A percentile compares a stretch with the other conserved stretches of the same genome.
phyloP scores from a whole-genome alignment of 2,113 vertebrate genomes.

The Pangasianodon hypophthalmus region DNA sequence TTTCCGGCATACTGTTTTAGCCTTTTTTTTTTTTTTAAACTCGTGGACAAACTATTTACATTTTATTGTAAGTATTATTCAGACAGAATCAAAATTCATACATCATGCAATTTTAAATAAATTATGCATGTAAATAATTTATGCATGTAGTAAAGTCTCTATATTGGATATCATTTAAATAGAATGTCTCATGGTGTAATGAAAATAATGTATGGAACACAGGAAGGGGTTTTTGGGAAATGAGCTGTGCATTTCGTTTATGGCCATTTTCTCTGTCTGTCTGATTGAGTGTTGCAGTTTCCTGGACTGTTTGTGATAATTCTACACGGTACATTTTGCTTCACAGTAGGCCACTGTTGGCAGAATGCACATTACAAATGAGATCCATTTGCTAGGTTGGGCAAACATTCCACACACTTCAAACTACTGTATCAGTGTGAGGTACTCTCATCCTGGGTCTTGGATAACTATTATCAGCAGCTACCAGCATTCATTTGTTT shows the following conservation, averaged over 20 bases:
- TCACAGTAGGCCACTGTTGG: constrained; percentile 10
- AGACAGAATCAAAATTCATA: neutral
- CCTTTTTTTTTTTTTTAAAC: neutral
- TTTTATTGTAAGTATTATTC: neutral
- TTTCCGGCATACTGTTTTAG: neutral
- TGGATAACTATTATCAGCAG: constrained; percentile 25
- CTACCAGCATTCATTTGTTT: neutral
- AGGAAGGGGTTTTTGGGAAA: neutral
- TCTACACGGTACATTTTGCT: constrained; percentile 15
- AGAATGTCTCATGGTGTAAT: neutral
- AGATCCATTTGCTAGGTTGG: constrained; percentile 33
- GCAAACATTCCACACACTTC: constrained; percentile 1
- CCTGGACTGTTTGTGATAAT: constrained; percentile 17
- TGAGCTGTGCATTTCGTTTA: neutral
- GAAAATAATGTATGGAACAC: neutral
- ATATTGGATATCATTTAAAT: neutral
- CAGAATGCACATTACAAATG: constrained; percentile 31
- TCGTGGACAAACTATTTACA: neutral
- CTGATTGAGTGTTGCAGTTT: neutral
- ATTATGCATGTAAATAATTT: neutral
- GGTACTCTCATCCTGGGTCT: neutral
- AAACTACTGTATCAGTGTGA: neutral
- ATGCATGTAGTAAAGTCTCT: neutral
- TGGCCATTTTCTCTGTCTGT: neutral
- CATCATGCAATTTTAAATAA: neutral